phyloP scores from a whole-genome alignment of 2,797 vertebrate species.

The Pelochelys cantorii region DNA sequence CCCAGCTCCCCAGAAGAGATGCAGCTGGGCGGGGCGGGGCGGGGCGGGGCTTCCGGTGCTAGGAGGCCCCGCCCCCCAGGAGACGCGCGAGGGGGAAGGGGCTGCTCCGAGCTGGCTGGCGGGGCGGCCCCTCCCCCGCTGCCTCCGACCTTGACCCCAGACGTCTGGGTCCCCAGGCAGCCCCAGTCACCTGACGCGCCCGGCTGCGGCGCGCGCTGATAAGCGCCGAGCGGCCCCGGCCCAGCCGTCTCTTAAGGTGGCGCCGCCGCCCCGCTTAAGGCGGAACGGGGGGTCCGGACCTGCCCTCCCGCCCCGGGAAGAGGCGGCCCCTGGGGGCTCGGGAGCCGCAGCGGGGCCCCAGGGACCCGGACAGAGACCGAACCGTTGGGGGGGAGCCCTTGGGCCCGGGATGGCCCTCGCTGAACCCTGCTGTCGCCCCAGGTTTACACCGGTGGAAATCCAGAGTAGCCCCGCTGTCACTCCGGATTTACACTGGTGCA shows the following conservation, averaged over 20 bases:
- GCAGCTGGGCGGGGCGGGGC: not conserved
- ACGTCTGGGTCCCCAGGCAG: conserved; percentile 76
- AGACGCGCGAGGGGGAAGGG: not conserved
- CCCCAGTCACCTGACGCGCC: conserved; percentile 78
- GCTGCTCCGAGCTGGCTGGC: not conserved
- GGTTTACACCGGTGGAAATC: too few species aligned
- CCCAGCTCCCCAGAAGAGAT: too few species aligned
- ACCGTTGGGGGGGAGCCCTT: too few species aligned
- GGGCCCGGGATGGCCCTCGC: too few species aligned
- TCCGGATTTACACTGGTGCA: too few species aligned
- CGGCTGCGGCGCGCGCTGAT: conserved; percentile 80
- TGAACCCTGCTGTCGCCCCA: too few species aligned
- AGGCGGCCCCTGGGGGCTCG: too few species aligned
- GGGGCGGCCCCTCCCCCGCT: not conserved
- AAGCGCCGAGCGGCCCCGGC: conserved; percentile 76
- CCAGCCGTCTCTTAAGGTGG: conserved; percentile 62
- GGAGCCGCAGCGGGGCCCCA: too few species aligned
- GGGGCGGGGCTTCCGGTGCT: not conserved
- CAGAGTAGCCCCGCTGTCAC: too few species aligned
- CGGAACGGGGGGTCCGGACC: not conserved
- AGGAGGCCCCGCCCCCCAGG: not conserved
- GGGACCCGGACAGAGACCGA: too few species aligned
- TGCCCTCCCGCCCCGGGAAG: too few species aligned
- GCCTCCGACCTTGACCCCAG: conserved; percentile 70
- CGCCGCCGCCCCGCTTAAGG: conserved; percentile 49